These are phyloP conservation scores for Rhagologus leucostigma DNA, from an alignment of 2,113 vertebrate genomes.

Conservation along the genomic window DNA sequence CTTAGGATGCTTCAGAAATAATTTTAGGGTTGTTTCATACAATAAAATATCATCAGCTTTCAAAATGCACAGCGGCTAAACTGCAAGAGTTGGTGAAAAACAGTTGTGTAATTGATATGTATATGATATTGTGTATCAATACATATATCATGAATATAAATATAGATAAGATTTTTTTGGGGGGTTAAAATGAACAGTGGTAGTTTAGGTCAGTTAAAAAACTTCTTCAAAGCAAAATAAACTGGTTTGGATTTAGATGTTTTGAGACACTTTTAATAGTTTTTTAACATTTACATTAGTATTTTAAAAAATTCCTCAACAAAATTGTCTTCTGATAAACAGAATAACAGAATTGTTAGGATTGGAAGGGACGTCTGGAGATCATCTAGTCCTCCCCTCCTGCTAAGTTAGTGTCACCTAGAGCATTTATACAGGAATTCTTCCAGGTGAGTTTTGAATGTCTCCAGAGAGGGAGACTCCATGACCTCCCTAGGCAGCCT, in stretches of 20 bases:
- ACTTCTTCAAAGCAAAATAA: background rate
- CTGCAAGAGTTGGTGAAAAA: background rate
- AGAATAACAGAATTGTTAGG: background rate
- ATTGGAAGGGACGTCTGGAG: background rate
- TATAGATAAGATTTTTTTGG: background rate
- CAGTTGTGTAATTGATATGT: accelerated
- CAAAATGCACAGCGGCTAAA: background rate
- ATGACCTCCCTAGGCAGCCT: too few species aligned
- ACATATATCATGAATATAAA: background rate
- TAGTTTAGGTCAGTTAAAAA: background rate
- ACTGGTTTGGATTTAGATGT: background rate
- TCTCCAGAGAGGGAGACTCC: background rate
- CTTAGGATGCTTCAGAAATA: background rate
- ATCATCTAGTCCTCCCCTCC: background rate
- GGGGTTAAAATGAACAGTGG: background rate
- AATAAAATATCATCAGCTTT: background rate
- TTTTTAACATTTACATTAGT: background rate
- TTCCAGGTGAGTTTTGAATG: background rate
- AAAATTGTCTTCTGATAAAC: background rate
- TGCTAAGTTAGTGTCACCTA: background rate
- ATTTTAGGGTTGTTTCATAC: background rate
- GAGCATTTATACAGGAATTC: background rate
- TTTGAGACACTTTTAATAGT: background rate
- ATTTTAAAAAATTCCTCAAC: background rate
- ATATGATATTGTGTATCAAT: background rate